Base-by-base conservation (phyloP, 1,140 invertebrate species). In the Acromyrmex echinatior region DNA sequence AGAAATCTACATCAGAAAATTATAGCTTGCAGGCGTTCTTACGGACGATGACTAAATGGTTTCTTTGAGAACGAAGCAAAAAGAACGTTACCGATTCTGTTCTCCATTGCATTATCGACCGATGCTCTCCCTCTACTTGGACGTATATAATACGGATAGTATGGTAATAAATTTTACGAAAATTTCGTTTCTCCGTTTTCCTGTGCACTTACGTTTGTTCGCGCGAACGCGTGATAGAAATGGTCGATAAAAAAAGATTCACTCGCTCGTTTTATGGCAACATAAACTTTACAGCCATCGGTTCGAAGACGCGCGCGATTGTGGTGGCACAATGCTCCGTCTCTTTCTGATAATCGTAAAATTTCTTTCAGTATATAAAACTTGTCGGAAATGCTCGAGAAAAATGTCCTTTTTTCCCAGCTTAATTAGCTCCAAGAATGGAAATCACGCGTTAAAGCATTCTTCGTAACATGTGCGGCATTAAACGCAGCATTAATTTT, bases 1-100 rank as follows among this genome's bases (percentile, higher is more conserved):
- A 66, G 79, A 85, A 80, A 84, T 85, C 25, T 66, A 35, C 56
- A 45, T 28, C 12, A 63, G 62, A 76, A 87, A 87, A 87, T 87
- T 85, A 76, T 18, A 74, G 60, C 58, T 77, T 49, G 56, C 18
- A 12, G 73, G 71, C 28, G 21, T 16, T 18, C 63, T 70, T 56
- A 68, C 56, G 53, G 10, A 25, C 88, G 86, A 81, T 86, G 56
- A 77, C 39, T 21, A 39, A 77, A 86, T 77, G 56, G 10, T 71
- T 73, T 76, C 80, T 71, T 62, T 68, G 56, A 14, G 31, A 62
- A 76, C n/a, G 21, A 21, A 35, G 65, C 66, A 74, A 90, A 74
- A 76, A 60, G 35, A 51, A n/a, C 28, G 45, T 18, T 9, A 25
- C n/a, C 31, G 73, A 89, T 89, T 70, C 79, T 58, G 80, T 74